phyloP scores from a whole-genome alignment of 2,113 vertebrate genomes.

The Dipodomys ordii region DNA sequence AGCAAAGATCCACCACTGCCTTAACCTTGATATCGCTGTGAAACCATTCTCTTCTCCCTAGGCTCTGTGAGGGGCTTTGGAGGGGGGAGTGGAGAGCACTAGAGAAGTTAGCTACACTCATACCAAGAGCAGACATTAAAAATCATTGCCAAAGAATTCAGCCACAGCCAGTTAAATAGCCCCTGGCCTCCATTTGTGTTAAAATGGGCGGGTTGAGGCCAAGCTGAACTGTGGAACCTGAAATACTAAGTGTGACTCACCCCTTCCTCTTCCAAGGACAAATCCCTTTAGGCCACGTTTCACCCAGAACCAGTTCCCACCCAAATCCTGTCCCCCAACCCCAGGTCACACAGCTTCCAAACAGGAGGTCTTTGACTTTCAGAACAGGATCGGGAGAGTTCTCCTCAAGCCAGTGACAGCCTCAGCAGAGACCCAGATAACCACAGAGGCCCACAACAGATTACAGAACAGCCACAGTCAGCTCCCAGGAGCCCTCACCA shows the following conservation, averaged over 20 bases:
- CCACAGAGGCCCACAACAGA: background rate
- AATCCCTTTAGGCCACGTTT: conserved; percentile 67
- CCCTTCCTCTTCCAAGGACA: conserved; percentile 36
- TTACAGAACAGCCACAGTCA: background rate
- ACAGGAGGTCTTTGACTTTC: background rate
- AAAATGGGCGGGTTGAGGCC: conserved; percentile 15
- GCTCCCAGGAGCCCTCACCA: background rate
- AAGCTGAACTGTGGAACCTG: conserved; percentile 65
- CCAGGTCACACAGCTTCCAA: background rate
- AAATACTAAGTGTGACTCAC: conserved; percentile 63
- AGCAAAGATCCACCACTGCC: background rate
- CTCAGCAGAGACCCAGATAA: background rate
- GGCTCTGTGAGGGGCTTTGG: conserved; percentile 14
- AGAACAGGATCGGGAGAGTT: background rate
- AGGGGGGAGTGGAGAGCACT: background rate
- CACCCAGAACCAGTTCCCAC: conserved; percentile 35
- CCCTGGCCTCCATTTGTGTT: conserved; percentile 45
- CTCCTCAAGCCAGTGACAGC: background rate
- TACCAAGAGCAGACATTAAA: conserved; percentile 56
- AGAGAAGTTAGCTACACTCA: background rate
- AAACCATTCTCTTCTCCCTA: background rate
- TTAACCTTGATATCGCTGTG: background rate
- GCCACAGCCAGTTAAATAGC: conserved; percentile 27
- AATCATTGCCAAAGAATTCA: conserved; percentile 62
- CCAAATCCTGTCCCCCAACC: background rate